Conservation (phyloP, 2,888 invertebrate genomes). For the Drosophila kambysellisi region DNA sequence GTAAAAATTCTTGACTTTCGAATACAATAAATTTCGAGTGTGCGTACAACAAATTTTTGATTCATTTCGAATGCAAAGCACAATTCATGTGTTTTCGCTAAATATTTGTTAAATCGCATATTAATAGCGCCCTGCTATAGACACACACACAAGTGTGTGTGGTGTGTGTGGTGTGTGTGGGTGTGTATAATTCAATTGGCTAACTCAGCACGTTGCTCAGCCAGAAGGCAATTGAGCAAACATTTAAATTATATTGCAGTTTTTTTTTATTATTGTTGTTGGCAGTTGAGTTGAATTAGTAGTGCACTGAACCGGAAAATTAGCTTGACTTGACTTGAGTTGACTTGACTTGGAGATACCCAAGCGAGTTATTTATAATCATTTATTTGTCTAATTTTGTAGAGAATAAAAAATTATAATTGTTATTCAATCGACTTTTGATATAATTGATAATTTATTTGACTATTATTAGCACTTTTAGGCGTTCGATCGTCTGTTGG, state of each 20-base stretch:
- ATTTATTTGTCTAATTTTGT: background rate
- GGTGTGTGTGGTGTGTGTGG: conserved; percentile 9
- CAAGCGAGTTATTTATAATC: background rate
- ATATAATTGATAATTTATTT: background rate
- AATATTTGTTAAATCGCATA: conserved; percentile 84
- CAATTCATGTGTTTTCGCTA: conserved; percentile 77
- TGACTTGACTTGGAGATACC: too few relatives aligned
- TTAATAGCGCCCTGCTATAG: conserved; percentile 81
- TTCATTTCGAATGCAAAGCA: conserved; percentile 73
- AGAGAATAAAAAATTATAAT: background rate
- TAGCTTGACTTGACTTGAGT: background rate
- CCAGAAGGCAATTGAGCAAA: conserved; percentile 1
- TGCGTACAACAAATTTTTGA: conserved; percentile 34
- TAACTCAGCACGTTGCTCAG: conserved; percentile 15
- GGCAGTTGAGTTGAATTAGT: background rate
- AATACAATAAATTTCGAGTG: conserved; percentile 67
- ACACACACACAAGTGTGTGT: conserved; percentile 48
- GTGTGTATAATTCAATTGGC: conserved; percentile 28
- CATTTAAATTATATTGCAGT: conserved; percentile 27
- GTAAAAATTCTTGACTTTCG: conserved; percentile 77
- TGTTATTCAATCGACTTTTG: conserved; percentile 1
- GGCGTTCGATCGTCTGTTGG: conserved; percentile 10
- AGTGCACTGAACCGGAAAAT: conserved; percentile 41
- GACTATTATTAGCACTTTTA: background rate
- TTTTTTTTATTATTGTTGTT: conserved; percentile 4